Percentiles rank a stretch among this genome's conserved stretches.
phyloP scores from a whole-genome alignment of 2,888 invertebrate species.

The Lepidocyrtinus sp. region DNA sequence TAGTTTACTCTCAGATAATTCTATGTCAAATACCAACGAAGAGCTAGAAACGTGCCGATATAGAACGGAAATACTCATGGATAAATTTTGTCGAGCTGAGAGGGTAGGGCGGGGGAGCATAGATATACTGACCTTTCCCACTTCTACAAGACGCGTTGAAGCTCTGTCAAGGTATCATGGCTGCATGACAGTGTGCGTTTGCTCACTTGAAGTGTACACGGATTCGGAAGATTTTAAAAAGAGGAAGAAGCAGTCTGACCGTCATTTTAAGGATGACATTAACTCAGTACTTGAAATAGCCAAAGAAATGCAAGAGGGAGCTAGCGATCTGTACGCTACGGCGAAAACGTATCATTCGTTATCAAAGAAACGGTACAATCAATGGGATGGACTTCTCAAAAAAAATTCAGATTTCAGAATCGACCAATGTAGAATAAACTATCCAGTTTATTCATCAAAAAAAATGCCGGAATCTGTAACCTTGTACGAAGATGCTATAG shows the following conservation, averaged over 20 bases:
- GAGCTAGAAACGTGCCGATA: constrained; percentile 33
- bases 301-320: constrained; percentile 3
- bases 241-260: neutral
- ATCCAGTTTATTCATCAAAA: constrained; percentile 46
- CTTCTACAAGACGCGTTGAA: constrained; percentile 33
- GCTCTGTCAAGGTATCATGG: constrained; percentile 52
- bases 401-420: constrained; percentile 53
- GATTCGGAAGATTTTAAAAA: neutral
- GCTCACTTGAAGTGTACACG: constrained; percentile 20
- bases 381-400: constrained; percentile 38
- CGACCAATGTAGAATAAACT: constrained; percentile 27
- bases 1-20: neutral
- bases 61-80: constrained; percentile 30
- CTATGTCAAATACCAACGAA: constrained; percentile 35
- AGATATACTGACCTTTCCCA: constrained; percentile 60
- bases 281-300: constrained; percentile 7
- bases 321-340: neutral
- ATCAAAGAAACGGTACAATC: constrained; percentile 22
- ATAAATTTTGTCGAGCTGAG: constrained; percentile 37
- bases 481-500: constrained; percentile 49
- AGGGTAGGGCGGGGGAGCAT: constrained; percentile 48
- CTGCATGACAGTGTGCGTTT: constrained; percentile 27
- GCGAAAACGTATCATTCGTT: constrained; percentile 19
- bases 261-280: neutral
- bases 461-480: constrained; percentile 62